Evolutionary conservation across 2,113 vertebrate genomes (phyloP).

Genomic region (Rafetus swinhoei): DNA sequence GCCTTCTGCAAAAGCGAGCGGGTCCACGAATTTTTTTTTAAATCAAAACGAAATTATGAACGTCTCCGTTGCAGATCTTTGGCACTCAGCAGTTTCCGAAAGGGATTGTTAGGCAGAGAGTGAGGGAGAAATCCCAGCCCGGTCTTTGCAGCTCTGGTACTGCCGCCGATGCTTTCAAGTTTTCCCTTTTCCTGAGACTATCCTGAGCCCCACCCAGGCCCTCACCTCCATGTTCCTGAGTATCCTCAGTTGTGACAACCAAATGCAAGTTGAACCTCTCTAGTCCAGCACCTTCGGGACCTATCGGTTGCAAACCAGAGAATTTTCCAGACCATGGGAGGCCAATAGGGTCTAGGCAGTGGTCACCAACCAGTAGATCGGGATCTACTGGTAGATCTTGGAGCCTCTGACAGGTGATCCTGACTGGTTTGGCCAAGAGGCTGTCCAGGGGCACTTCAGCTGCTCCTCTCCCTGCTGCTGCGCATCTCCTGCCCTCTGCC

Average conservation of each 20-base stretch:
- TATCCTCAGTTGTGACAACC: too few species aligned
- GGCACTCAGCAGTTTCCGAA: rapidly evolving
- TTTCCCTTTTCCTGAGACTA: rapidly evolving
- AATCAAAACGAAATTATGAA: not conserved
- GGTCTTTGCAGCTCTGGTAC: not conserved
- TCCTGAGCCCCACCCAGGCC: not conserved
- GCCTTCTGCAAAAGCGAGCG: rapidly evolving
- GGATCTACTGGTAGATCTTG: too few species aligned
- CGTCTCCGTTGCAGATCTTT: rapidly evolving
- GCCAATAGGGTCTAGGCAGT: too few species aligned
- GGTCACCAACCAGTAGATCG: too few species aligned
- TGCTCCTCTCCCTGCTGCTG: too few species aligned
- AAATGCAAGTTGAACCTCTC: not conserved
- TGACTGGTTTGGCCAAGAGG: too few species aligned
- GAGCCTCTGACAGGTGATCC: too few species aligned
- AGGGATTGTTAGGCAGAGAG: not conserved
- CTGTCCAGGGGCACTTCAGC: too few species aligned
- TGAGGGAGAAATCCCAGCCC: not conserved
- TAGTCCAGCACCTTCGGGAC: too few species aligned
- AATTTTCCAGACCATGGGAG: too few species aligned
- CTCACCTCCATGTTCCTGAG: not conserved
- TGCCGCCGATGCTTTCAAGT: rapidly evolving
- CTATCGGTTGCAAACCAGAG: too few species aligned
- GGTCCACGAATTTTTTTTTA: not conserved
- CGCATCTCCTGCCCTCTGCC: too few species aligned